Base-by-base conservation (phyloP, 2,888 invertebrate genomes). In the Resseliella maxima region DNA sequence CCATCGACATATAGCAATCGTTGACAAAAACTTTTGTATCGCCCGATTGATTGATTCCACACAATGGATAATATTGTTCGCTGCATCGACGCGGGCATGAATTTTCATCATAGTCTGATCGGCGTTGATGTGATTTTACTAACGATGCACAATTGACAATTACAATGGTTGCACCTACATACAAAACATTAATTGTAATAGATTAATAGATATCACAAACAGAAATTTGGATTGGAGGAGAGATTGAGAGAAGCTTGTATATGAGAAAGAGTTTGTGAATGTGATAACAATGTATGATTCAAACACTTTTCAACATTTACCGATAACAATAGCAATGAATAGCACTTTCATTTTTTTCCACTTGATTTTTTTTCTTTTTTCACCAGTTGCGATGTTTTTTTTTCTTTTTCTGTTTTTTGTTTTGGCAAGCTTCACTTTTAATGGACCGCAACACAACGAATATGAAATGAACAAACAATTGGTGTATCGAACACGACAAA, bases 1-100 rank as follows among this genome's bases (percentile, higher is more conserved):
- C 83, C 41, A 38, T 38, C 0, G 83, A 36, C 83, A 36, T 38
- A n/a, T 83, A 83, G 18, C 83, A 83, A 83, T 83, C 83, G 41
- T 83, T 83, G 21, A 41, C 38, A 18, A 83, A 83, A 1, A 83
- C 41, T 83, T 83, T 83, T 8, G 83, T 24, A 15, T 83, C 41
- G n/a, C 83, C 83, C 10, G 41, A 21, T 83, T 83, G n/a, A 83
- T 83, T 83, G 8, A 41, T 83, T 0, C 38, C 83, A n/a, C 83
- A 83, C 83, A 83, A n/a, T n/a, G 83, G 83, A 83, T 41, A 41
- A 38, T 83, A 83, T n/a, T 6, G 8, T 41, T 83, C 83, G 1
- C 41, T 38, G 18, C 83, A 83, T 38, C 83, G 21, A 1, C 83
- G 36, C 41, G 83, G 83, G n/a, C 83, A 83, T 38, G 83, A 12